phyloP scores from a whole-genome alignment of 2,888 invertebrate genomes.

The Chrysotoxum bicinctum region DNA sequence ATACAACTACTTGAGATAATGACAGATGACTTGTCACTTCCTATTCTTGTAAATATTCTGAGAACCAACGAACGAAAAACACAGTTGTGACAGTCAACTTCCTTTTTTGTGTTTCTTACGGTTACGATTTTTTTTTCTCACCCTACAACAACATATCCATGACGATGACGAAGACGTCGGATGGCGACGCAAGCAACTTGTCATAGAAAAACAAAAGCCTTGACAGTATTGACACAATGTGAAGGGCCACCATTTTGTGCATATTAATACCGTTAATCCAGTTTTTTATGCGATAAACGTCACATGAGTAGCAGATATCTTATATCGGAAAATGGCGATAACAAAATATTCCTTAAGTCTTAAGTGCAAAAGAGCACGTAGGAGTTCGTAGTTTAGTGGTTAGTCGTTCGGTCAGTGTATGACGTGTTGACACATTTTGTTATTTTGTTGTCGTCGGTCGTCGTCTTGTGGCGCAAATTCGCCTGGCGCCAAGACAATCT shows the following conservation, averaged over 20 bases:
- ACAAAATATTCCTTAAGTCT: background rate
- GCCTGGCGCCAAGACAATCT: constrained; percentile 61
- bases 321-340: constrained; percentile 12
- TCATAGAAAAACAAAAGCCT: constrained; percentile 15
- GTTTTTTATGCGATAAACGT: constrained; percentile 16
- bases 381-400: constrained; percentile 21
- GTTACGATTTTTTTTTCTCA: background rate
- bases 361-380: constrained; percentile 32
- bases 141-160: background rate
- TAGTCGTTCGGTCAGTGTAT: constrained; percentile 27
- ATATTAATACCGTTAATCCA: constrained; percentile 1
- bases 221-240: constrained; percentile 17
- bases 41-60: constrained; percentile 33
- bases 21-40: constrained; percentile 52
- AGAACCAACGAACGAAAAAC: background rate
- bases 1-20: constrained; percentile 31
- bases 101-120: constrained; percentile 3
- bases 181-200: background rate
- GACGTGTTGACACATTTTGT: constrained; percentile 68
- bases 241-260: background rate
- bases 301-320: constrained; percentile 3
- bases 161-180: background rate
- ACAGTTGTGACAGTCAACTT: constrained; percentile 50
- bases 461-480: constrained; percentile 23
- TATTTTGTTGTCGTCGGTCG: constrained; percentile 19